Conservation (phyloP, 2,113 vertebrate genomes). For the Odocoileus virginianus region DNA sequence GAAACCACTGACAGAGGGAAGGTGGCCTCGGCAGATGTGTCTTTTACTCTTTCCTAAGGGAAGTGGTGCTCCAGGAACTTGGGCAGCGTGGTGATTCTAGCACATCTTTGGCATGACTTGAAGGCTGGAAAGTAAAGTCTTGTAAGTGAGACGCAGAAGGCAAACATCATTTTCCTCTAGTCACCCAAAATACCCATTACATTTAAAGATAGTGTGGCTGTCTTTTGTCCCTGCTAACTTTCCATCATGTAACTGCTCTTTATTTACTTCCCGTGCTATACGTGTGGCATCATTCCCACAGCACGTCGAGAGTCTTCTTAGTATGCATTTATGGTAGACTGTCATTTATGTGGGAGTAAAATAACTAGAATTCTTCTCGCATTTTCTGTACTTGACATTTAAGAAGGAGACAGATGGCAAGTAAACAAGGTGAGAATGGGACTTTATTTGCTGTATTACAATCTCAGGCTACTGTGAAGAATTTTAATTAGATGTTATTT, state of each 20-base stretch:
- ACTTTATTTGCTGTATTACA: constrained; percentile 29
- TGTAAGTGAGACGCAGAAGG: background rate
- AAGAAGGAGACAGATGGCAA: constrained; percentile 16
- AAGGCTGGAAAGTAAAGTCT: background rate
- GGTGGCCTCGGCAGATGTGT: background rate
- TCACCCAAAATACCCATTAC: background rate
- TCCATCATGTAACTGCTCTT: background rate
- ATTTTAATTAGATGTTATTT: constrained; percentile 59
- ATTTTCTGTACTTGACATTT: constrained; percentile 49
- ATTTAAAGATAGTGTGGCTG: background rate
- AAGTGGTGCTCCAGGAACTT: background rate
- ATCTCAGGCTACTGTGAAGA: constrained; percentile 18
- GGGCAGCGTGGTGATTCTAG: too few relatives aligned
- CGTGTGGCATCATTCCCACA: background rate
- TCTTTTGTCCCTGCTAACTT: background rate
- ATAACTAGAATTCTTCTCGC: constrained; percentile 35
- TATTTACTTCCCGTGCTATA: background rate
- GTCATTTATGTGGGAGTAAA: constrained; percentile 23
- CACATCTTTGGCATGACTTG: background rate
- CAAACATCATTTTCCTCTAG: background rate
- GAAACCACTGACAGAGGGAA: background rate
- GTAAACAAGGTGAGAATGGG: constrained; percentile 24
- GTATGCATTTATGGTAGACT: constrained; percentile 2
- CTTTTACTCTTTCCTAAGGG: background rate
- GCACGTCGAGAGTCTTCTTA: background rate